Evolutionary conservation across 1,140 invertebrate species (phyloP), one percentile per base, ranked within the genome.

Genomic region (Saccostrea echinata): DNA sequence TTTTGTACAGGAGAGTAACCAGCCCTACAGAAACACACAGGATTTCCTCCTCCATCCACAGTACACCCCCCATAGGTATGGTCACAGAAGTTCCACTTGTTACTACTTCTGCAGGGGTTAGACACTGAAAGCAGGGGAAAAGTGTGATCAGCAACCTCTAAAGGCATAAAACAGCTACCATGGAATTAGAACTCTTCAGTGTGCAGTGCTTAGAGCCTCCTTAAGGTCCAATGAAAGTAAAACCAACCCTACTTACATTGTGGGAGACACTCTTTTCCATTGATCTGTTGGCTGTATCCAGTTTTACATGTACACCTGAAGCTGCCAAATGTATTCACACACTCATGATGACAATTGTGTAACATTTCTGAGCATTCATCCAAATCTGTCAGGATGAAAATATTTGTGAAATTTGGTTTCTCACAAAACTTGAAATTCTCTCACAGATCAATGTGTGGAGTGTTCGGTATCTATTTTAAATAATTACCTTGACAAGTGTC

Each of bases 61-160:
- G 68, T 76, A 76, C 68, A 76, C 8, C 68, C 68, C 27, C 68
- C 68, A 76, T 76, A 76, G 27, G 27, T 76, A 12, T 76, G 68
- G 68, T 76, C 68, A 30, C 68, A 76, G 68, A 76, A 76, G 16
- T 76, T 52, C 81, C 52, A 51, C 81, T 24, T 24, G 52, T 24
- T 1, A 51, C 12, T 24, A n/a, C 52, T 11, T 52, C 35, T 52
- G 24, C 81, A 83, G 11, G 35, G 35, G 18, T 52, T 83, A 52
- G 12, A 51, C 12, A 51, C 52, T 83, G 24, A 52, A 83, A 52
- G 33, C 81, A 83, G 8, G 21, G n/a, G 43, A 43, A 43, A 43
- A 43, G 1, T 43, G 4, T 43, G 43, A 43, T 6, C 43, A 43
- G 43, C 8, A 83, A 83, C 43, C 2, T 52, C 18, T n/a, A 30